phyloP scores from a whole-genome alignment of 2,113 vertebrate genomes.

The Pedionomus torquatus region DNA sequence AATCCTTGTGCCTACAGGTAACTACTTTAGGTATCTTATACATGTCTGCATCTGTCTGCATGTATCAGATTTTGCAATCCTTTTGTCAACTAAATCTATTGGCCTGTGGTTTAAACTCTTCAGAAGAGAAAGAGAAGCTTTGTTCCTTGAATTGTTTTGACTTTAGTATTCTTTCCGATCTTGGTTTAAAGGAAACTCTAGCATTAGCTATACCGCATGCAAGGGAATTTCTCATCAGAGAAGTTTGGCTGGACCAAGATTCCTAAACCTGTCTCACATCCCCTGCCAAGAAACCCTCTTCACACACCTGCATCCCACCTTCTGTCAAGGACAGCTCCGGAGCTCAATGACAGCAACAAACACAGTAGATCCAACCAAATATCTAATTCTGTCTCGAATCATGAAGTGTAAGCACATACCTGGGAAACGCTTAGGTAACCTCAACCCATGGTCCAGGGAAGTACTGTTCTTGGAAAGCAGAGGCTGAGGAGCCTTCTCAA shows the following conservation, averaged over 20 bases:
- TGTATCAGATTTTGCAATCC: background rate
- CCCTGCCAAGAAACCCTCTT: background rate
- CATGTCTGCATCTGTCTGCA: background rate
- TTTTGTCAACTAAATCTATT: background rate
- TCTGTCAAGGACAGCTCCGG: background rate
- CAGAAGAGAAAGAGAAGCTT: background rate
- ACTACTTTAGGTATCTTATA: background rate
- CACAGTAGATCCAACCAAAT: background rate
- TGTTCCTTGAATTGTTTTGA: background rate
- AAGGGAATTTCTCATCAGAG: background rate
- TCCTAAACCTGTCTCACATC: background rate
- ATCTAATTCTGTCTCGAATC: background rate
- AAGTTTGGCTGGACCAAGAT: background rate
- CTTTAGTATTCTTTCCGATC: background rate
- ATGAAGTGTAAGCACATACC: rapidly evolving
- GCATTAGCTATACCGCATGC: background rate
- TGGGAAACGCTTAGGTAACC: background rate
- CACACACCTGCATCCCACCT: background rate
- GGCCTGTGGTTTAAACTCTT: background rate
- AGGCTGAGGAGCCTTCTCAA: background rate
- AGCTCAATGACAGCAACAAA: background rate
- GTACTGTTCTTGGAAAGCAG: background rate
- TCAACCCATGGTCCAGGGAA: background rate
- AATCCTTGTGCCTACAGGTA: background rate
- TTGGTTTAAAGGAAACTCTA: background rate